Percentiles rank a stretch among this genome's conserved stretches.
Evolutionary conservation across 2,797 vertebrate species (phyloP).

Genomic region (Alfaro cultratus): DNA sequence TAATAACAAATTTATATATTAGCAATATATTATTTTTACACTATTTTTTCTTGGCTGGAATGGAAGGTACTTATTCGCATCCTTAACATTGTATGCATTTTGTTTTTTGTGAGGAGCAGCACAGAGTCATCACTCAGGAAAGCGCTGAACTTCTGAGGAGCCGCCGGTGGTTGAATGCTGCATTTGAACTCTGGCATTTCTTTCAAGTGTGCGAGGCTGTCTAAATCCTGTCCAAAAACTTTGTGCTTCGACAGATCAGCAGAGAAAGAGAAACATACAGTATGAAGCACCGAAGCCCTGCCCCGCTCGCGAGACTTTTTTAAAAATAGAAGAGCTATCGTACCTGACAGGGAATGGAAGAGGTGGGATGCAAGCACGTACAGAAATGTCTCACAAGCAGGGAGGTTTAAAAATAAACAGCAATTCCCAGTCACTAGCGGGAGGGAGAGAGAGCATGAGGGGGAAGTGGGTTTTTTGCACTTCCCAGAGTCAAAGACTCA

Average conservation of each 20-base stretch:
- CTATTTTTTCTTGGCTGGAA: not conserved
- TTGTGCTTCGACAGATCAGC: conserved; percentile 12
- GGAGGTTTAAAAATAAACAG: conserved; percentile 12
- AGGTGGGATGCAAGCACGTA: conserved; percentile 11
- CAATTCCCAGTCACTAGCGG: not conserved
- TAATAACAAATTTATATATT: not conserved
- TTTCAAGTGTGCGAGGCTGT: conserved; percentile 22
- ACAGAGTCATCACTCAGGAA: conserved; percentile 12
- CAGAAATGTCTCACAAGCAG: not conserved
- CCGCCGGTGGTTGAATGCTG: conserved; percentile 10
- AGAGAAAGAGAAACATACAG: conserved; percentile 10
- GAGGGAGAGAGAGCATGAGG: not conserved
- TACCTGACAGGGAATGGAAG: conserved; percentile 1
- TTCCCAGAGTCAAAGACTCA: not conserved
- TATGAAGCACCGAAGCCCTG: not conserved
- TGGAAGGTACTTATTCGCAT: not conserved
- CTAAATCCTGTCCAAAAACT: conserved; percentile 25
- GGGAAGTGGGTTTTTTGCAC: not conserved
- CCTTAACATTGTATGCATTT: not conserved
- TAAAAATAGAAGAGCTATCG: conserved; percentile 10
- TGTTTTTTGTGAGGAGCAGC: not conserved
- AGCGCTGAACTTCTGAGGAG: conserved; percentile 1
- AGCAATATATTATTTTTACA: not conserved
- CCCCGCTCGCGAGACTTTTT: not conserved
- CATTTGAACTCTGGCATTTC: conserved; percentile 31